Conservation (phyloP, 2,113 vertebrate genomes). For the Danionella cerebrum region DNA sequence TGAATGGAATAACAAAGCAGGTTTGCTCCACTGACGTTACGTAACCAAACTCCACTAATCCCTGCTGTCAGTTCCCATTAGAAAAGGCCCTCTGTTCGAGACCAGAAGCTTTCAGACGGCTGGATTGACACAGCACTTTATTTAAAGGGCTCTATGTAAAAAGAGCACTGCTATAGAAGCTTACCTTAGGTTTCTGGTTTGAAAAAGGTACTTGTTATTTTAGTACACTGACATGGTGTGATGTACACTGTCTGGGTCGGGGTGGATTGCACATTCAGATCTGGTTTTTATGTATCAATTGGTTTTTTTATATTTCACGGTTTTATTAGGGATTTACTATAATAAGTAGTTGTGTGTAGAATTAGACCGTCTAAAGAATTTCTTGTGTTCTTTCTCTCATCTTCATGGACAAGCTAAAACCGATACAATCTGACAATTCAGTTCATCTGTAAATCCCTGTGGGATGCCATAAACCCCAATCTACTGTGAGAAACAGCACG, state of each 20-base stretch:
- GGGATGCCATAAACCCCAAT: too few species aligned
- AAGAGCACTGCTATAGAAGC: too few species aligned
- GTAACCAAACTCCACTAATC: slow-evolving; percentile 39
- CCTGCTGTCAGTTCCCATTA: slow-evolving; percentile 39
- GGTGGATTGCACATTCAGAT: too few species aligned
- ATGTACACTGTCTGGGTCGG: too few species aligned
- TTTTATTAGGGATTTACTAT: too few species aligned
- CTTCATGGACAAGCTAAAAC: slow-evolving; percentile 8
- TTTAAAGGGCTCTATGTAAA: not conserved
- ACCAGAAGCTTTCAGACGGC: not conserved
- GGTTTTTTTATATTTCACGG: too few species aligned
- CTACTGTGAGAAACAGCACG: too few species aligned
- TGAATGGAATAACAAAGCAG: slow-evolving; percentile 46
- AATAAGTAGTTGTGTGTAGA: too few species aligned
- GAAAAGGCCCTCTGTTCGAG: slow-evolving; percentile 1
- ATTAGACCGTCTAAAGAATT: too few species aligned
- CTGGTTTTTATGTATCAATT: too few species aligned
- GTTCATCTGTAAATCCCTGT: not conserved
- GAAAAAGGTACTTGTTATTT: not conserved
- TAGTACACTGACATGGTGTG: too few species aligned
- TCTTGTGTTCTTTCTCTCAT: too few species aligned
- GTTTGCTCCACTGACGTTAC: slow-evolving; percentile 33
- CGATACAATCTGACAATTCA: not conserved
- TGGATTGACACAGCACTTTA: not conserved
- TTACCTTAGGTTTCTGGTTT: not conserved